Evolutionary conservation across 2,797 vertebrate genomes (phyloP), one percentile per base, ranked within the genome.

Genomic region (Anguilla pacifica): DNA sequence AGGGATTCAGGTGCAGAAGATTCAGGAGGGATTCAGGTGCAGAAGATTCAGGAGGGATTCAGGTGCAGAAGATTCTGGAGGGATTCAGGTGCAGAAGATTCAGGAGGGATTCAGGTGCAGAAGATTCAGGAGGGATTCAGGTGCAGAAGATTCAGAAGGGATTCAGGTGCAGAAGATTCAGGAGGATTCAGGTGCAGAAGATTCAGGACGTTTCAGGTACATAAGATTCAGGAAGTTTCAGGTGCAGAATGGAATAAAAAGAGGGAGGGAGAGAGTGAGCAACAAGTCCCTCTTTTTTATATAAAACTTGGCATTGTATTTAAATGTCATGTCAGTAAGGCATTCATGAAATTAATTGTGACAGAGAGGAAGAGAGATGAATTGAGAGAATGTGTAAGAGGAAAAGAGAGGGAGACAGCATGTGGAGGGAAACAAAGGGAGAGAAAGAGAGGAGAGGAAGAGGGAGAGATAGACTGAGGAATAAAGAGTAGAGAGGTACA

Each of bases 171-270:
- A 59, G 13, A 15, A 17, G 10, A 0, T 5, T 11, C 19, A 59
- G 57, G 6, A 17, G 57, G 6, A 59, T 59, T 59, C 2, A 17
- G 57, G 6, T 59, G 0, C 19, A 59, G 13, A 59, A 59, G 10
- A 17, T 59, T 59, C 57, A 59, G 57, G n/a, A n/a, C n/a, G n/a
- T n/a, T n/a, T n/a, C n/a, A n/a, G n/a, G n/a, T n/a, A n/a, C n/a
- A n/a, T n/a, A 61, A 61, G 59, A 17, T 17, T 17, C 17, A 2
- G 19, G 6, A 57, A 10, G 5, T 11, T 57, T 57, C 9, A 57
- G 55, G 55, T 15, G 55, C 55, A 57, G 55, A 57, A 35, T 35
- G 89, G 90, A 92, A 83, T 6, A 49, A 35, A 25, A 3, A 39
- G 72, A 53, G 61, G n/a, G 72, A 87, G 57, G n/a, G 49, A 53